Percentiles rank a stretch among this genome's conserved stretches.
Evolutionary conservation across 1,140 invertebrate species (phyloP).

Genomic region (Pygmarrhopalites habei): DNA sequence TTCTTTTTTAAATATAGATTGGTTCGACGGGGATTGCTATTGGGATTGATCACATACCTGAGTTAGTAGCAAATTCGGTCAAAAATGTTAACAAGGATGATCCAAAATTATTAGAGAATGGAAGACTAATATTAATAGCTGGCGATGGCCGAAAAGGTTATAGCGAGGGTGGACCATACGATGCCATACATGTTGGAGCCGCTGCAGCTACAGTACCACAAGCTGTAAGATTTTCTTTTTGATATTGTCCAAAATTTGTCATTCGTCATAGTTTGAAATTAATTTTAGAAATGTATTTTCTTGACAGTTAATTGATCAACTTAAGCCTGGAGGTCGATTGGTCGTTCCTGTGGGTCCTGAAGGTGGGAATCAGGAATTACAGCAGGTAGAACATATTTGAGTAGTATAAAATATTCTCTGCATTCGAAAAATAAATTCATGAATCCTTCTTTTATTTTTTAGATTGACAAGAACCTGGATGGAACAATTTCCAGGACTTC

Average conservation of each 20-base stretch:
- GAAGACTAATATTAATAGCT: conserved; percentile 45
- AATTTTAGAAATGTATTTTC: no score
- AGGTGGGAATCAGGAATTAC: conserved; percentile 70
- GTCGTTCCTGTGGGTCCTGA: conserved; percentile 85
- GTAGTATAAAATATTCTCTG: background rate
- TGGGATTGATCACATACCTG: conserved; percentile 58
- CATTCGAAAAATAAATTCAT: background rate
- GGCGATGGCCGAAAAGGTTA: conserved; percentile 56
- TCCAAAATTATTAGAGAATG: conserved; percentile 43
- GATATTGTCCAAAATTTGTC: background rate
- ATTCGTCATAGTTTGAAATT: background rate
- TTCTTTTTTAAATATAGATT: conserved; percentile 46
- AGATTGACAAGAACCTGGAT: conserved; percentile 79
- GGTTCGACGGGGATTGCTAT: conserved; percentile 52
- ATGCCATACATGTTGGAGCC: conserved; percentile 59
- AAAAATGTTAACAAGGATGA: conserved; percentile 52
- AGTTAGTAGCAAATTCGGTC: conserved; percentile 51
- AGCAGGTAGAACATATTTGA: conserved; percentile 47
- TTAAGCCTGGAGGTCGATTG: conserved; percentile 45
- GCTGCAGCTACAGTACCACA: conserved; percentile 29
- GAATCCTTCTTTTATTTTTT: conserved; percentile 28
- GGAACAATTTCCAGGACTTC: conserved; percentile 68
- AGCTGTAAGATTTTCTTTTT: conserved; percentile 12
- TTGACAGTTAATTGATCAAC: conserved; percentile 33
- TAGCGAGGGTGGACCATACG: conserved; percentile 50